phyloP scores from a whole-genome alignment of 2,113 vertebrate genomes.

The Polypterus senegalus region DNA sequence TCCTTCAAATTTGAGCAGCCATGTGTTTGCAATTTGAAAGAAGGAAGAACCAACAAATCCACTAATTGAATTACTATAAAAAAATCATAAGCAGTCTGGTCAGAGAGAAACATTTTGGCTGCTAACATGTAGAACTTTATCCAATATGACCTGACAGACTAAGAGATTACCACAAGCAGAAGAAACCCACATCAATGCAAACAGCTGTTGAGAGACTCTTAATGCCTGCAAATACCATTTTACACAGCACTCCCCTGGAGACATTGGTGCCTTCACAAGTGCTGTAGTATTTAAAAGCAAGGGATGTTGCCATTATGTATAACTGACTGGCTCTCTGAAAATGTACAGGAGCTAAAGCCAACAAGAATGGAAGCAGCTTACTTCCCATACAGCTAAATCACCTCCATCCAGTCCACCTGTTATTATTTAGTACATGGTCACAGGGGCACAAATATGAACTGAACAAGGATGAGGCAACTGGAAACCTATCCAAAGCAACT shows the following conservation, averaged over 20 bases:
- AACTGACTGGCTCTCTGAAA: conserved; percentile 29
- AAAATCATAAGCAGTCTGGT: conserved; percentile 25
- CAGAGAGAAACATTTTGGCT: conserved; percentile 28
- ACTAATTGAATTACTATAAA: conserved; percentile 27
- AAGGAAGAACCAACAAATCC: conserved; percentile 23
- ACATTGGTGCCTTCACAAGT: conserved; percentile 41
- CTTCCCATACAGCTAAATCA: too few species aligned
- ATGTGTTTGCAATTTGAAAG: conserved; percentile 20
- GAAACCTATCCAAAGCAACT: too few species aligned
- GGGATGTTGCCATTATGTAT: conserved; percentile 33
- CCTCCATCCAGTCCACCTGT: too few species aligned
- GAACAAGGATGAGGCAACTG: too few species aligned
- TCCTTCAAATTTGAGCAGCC: background rate
- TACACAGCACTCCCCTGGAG: conserved; percentile 44
- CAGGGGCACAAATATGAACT: too few species aligned
- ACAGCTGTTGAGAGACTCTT: conserved; percentile 29
- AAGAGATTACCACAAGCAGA: conserved; percentile 36
- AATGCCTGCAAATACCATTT: conserved; percentile 45
- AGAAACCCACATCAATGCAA: conserved; percentile 43
- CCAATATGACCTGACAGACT: conserved; percentile 41
- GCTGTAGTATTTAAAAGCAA: conserved; percentile 42
- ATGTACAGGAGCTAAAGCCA: too few species aligned
- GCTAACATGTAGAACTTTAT: conserved; percentile 43
- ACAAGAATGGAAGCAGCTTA: too few species aligned
- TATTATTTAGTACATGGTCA: too few species aligned